phyloP scores from a whole-genome alignment of 2,113 vertebrate genomes.

The Gallinago media region DNA sequence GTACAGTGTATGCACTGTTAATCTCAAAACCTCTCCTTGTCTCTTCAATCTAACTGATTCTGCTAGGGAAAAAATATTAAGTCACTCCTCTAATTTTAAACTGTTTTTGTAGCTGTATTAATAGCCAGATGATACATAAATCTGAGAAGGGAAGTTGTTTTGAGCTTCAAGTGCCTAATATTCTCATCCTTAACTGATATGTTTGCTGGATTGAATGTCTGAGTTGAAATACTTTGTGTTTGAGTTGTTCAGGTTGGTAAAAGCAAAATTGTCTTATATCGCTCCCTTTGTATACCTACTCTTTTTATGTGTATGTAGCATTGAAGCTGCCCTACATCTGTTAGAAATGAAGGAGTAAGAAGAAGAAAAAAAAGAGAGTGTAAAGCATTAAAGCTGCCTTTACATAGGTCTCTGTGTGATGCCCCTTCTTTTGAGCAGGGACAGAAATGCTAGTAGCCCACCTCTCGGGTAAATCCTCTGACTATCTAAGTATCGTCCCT shows the following conservation, averaged over 20 bases:
- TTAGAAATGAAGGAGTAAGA: background rate
- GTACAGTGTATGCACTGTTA: background rate
- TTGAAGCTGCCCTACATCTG: background rate
- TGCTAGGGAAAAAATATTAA: background rate
- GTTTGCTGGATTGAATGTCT: background rate
- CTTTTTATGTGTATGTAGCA: background rate
- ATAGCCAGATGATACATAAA: background rate
- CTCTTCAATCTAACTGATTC: background rate
- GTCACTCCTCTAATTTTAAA: background rate
- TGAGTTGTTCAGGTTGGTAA: background rate
- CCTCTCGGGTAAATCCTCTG: background rate
- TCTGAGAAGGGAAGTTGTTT: background rate
- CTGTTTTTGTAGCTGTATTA: background rate
- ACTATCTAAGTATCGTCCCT: accelerated
- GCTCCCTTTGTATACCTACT: background rate
- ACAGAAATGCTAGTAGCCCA: background rate
- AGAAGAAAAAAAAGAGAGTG: accelerated
- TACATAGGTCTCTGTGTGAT: background rate
- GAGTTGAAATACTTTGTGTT: background rate
- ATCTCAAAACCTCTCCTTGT: background rate
- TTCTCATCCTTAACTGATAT: background rate
- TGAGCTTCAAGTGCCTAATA: background rate
- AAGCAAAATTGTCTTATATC: background rate
- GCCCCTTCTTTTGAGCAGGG: background rate
- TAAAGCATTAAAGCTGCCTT: background rate